Base-by-base conservation (phyloP, 1,140 invertebrate genomes). In the Pinna nobilis region DNA sequence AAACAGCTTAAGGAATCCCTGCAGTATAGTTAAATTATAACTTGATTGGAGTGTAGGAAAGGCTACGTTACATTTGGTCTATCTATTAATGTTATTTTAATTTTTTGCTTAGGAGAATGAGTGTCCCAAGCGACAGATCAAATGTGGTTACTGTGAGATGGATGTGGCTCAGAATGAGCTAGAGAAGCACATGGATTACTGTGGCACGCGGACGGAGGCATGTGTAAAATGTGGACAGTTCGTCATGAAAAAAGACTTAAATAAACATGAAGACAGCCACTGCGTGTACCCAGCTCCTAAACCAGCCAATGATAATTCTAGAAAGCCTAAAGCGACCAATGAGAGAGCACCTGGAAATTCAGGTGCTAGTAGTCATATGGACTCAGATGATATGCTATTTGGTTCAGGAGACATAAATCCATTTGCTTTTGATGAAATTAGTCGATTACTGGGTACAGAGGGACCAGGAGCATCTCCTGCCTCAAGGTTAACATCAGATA, bases 231-330 rank as follows among this genome's bases (percentile, higher is more conserved):
- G 93, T 87, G 90, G 90, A 23, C 91, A 92, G 84, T 91, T 91
- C 77, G 91, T 94, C 50, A 93, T 93, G 92, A 89, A 92, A 76
- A 92, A 92, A 82, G 92, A 93, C 83, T 90, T 90, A 39, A 88
- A 91, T 76, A 86, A 92, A 68, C 93, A 94, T 79, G 82, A 91
- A 41, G 92, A 92, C 75, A 90, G 90, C 75, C 92, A 92, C 83
- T 88, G 87, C 66, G 65, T 60, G n/a, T 85, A 80, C 25, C 84
- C 85, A 28, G 71, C 70, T 9, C 74, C 70, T 6, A 81, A 81
- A 73, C 79, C 80, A 9, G 50, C 71, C 15, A 61, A 53, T 57
- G 57, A 69, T 18, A 61, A 76, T 66, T 44, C 41, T 18, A 6
- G 47, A 39, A 49, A n/a, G n/a, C n/a, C 30, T 28, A 30, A 57